A percentile compares a stretch with the other conserved stretches of the same genome.
Evolutionary conservation across 2,888 invertebrate species (phyloP).

Genomic region (Chrysolina haemoptera): DNA sequence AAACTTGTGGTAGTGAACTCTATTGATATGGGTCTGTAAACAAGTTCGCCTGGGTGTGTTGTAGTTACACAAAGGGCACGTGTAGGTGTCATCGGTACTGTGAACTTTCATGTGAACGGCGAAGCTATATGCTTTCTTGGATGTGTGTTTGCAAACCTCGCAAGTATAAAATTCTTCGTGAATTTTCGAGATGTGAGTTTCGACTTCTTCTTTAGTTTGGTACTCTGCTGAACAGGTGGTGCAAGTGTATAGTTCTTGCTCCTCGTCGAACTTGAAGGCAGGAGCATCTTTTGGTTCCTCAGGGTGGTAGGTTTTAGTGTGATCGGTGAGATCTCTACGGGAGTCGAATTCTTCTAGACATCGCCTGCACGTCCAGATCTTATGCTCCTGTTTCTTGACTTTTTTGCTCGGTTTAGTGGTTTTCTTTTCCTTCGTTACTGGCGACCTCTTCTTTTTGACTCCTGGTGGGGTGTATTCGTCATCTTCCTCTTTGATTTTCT

Average conservation of each 20-base stretch:
- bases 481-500: slow-evolving; percentile 45
- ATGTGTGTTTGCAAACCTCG: slow-evolving; percentile 60
- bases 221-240: slow-evolving; percentile 61
- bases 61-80: slow-evolving; percentile 61
- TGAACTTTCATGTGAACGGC: slow-evolving; percentile 63
- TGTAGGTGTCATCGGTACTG: slow-evolving; percentile 54
- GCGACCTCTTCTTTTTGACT: slow-evolving; percentile 41
- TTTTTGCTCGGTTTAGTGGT: slow-evolving; percentile 34
- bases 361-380: slow-evolving; percentile 61
- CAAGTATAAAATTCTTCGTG: slow-evolving; percentile 65
- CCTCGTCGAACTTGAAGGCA: slow-evolving; percentile 61
- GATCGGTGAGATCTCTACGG: slow-evolving; percentile 57
- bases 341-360: slow-evolving; percentile 60
- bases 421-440: slow-evolving; percentile 39
- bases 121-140: slow-evolving; percentile 62
- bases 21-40: slow-evolving; percentile 73
- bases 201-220: slow-evolving; percentile 58
- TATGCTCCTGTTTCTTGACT: slow-evolving; percentile 53
- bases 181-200: slow-evolving; percentile 57
- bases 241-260: slow-evolving; percentile 58
- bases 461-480: slow-evolving; percentile 48
- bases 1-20: slow-evolving; percentile 71
- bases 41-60: slow-evolving; percentile 57
- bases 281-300: slow-evolving; percentile 56
- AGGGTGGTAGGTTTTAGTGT: slow-evolving; percentile 58